phyloP scores from a whole-genome alignment of 92 coral and sea anemone genomes.

The Epizoanthus scotinus region DNA sequence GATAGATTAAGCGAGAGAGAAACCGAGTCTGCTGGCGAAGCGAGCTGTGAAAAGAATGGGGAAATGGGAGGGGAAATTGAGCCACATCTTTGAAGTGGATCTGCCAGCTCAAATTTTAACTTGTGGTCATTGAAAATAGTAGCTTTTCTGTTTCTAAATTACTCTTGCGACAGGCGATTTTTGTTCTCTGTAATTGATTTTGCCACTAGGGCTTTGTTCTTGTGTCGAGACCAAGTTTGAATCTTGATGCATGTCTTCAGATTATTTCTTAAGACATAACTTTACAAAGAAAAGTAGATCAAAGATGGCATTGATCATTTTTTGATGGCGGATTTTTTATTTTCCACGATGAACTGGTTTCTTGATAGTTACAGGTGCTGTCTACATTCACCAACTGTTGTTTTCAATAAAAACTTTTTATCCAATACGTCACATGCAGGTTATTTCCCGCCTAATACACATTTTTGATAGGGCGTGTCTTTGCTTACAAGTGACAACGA shows the following conservation, averaged over 20 bases:
- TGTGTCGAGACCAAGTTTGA: background rate
- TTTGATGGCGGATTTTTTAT: background rate
- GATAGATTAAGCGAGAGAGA: background rate
- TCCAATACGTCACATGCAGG: background rate
- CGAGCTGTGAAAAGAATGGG: background rate
- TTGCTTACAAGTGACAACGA: background rate
- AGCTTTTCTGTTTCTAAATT: background rate
- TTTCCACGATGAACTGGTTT: background rate
- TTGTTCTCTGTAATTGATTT: background rate
- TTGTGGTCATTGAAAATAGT: background rate
- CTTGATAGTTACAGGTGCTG: background rate
- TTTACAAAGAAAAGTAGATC: background rate
- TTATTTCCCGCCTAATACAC: background rate
- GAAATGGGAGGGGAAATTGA: background rate
- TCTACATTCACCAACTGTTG: background rate
- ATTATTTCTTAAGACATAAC: background rate
- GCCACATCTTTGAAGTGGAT: background rate
- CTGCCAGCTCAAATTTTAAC: slow-evolving; percentile 2
- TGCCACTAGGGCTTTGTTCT: slow-evolving; percentile 1
- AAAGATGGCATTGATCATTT: background rate
- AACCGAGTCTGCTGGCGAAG: slow-evolving; percentile 3
- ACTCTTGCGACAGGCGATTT: background rate
- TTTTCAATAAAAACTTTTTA: too few relatives aligned
- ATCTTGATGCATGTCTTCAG: slow-evolving; percentile 6
- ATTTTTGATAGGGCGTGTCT: background rate